Evolutionary conservation across 2,797 vertebrate species (phyloP).

Genomic region (Syncerus caffer): DNA sequence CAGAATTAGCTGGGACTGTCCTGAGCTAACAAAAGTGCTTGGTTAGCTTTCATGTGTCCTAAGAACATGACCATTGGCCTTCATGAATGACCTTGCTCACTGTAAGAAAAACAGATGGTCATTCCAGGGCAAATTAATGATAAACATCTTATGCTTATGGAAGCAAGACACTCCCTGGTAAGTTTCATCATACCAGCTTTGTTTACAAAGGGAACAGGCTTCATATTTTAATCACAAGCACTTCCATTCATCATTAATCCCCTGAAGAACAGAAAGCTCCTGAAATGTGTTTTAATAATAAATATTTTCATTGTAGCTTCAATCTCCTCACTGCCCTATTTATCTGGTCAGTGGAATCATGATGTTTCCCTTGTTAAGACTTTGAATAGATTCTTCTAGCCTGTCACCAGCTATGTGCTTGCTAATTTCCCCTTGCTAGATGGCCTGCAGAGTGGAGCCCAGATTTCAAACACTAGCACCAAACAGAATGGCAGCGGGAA

Average conservation of each 20-base stretch:
- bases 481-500: constrained; percentile 71
- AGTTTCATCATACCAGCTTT: constrained; percentile 44
- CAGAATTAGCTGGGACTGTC: neutral
- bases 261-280: constrained; percentile 41
- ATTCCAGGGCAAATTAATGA: neutral
- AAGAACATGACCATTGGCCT: neutral
- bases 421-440: constrained; percentile 65
- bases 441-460: constrained; percentile 69
- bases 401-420: neutral
- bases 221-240: constrained; percentile 69
- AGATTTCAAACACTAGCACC: constrained; percentile 70
- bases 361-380: constrained; percentile 33
- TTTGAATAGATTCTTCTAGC: constrained; percentile 63
- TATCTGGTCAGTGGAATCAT: constrained; percentile 58
- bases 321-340: neutral
- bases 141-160: neutral
- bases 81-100: neutral
- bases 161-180: neutral
- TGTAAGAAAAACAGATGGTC: neutral
- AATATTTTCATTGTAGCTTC: constrained; percentile 60
- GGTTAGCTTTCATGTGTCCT: neutral
- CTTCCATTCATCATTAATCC: constrained; percentile 56
- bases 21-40: neutral
- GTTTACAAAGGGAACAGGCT: constrained; percentile 52
- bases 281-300: constrained; percentile 66